Conservation (phyloP, 1,140 invertebrate species). For the Drosophila orosa region DNA sequence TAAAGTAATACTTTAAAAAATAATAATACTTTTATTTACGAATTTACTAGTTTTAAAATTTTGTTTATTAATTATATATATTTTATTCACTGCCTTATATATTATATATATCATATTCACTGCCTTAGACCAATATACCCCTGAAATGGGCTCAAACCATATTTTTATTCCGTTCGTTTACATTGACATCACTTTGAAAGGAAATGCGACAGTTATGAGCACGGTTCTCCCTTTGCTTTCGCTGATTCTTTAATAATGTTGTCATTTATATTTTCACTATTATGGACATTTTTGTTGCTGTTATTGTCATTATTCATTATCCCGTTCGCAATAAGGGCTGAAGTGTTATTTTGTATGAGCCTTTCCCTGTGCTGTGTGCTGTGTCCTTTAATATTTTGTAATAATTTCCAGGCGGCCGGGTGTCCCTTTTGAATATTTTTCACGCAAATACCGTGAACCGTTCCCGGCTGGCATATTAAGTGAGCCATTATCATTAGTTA, state of each 20-base stretch:
- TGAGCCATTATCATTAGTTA: conserved; percentile 73
- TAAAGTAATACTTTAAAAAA: too few species aligned
- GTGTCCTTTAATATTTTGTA: conserved; percentile 46
- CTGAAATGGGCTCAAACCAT: background rate
- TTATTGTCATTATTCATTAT: conserved; percentile 69
- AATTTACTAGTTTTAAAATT: too few species aligned
- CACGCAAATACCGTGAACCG: conserved; percentile 45
- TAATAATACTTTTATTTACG: too few species aligned
- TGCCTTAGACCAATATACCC: background rate
- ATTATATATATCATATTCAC: too few species aligned
- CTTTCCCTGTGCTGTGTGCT: conserved; percentile 8
- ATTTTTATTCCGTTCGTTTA: conserved; percentile 27
- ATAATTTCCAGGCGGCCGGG: conserved; percentile 22
- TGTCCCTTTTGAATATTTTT: conserved; percentile 38
- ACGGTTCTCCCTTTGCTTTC: conserved; percentile 24
- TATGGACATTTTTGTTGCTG: conserved; percentile 46
- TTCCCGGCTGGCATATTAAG: conserved; percentile 56
- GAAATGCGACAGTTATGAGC: conserved; percentile 51
- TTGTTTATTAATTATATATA: too few species aligned
- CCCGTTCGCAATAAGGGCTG: conserved; percentile 35
- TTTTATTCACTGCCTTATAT: too few species aligned
- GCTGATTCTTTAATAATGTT: conserved; percentile 68
- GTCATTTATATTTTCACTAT: conserved; percentile 64
- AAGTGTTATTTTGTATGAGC: conserved; percentile 45
- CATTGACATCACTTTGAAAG: conserved; percentile 63